Percentiles rank a stretch among this genome's conserved stretches.
These are phyloP conservation scores for Sinocyclocheilus maitianheensis DNA, from an alignment of 2,113 vertebrate species.

Conservation along the genomic window DNA sequence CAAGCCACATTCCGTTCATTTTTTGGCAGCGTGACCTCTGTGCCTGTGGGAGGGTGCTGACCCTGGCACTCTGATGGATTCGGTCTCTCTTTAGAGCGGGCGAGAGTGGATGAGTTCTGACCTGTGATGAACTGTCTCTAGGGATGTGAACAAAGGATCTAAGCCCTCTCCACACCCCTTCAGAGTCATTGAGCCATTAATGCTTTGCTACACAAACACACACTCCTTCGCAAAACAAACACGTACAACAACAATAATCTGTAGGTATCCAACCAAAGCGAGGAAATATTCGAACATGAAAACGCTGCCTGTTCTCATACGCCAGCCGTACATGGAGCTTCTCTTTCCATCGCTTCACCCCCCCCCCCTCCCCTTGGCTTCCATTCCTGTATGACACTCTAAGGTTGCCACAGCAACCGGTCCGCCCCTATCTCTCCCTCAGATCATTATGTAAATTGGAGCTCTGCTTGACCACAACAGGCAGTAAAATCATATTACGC, in stretches of 20 bases:
- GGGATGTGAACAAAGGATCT: conserved; percentile 38
- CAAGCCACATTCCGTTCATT: conserved; percentile 66
- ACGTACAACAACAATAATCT: background rate
- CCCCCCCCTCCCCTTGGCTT: conserved; percentile 51
- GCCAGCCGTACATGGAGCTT: conserved; percentile 60
- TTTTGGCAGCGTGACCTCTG: conserved; percentile 56
- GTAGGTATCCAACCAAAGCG: background rate
- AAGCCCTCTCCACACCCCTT: conserved; percentile 56
- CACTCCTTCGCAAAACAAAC: conserved; percentile 26
- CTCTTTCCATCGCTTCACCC: conserved; percentile 49
- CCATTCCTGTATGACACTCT: conserved; percentile 65
- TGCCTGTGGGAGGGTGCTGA: conserved; percentile 64
- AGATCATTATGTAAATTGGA: conserved; percentile 87
- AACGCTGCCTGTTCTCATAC: conserved; percentile 17
- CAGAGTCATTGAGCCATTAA: conserved; percentile 52
- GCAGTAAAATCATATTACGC: conserved; percentile 82
- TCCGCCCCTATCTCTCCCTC: conserved; percentile 76
- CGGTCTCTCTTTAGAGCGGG: conserved; percentile 35
- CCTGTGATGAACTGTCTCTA: conserved; percentile 73
- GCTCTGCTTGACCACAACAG: conserved; percentile 81
- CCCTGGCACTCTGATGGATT: conserved; percentile 59
- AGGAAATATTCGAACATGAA: conserved; percentile 3
- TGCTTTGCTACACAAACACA: conserved; percentile 31
- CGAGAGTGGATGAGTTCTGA: conserved; percentile 60
- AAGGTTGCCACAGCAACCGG: conserved; percentile 85